Evolutionary conservation across 2,888 invertebrate genomes (phyloP).

Genomic region (Pollenia labialis): DNA sequence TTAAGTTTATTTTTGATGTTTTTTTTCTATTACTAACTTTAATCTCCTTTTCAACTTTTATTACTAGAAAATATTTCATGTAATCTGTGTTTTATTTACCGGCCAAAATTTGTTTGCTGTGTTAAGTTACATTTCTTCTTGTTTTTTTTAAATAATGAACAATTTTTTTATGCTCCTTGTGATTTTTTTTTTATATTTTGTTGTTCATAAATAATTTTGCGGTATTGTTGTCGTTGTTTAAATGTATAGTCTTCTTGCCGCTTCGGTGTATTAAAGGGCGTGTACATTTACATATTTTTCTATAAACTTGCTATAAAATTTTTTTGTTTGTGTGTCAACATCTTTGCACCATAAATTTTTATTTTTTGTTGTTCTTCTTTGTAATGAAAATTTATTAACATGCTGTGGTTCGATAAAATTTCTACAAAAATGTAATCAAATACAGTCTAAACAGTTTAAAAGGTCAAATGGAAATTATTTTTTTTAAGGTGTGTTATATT

Average conservation of each 20-base stretch:
- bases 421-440: neutral
- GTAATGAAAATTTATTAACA: conserved; percentile 27
- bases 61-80: no score
- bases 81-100: neutral
- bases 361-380: neutral
- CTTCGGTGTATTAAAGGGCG: conserved; percentile 26
- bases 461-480: neutral
- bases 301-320: conserved; percentile 15
- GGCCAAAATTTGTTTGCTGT: neutral
- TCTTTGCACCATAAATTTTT: conserved; percentile 5
- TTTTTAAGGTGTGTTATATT: neutral
- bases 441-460: neutral
- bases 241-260: neutral
- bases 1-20: no score
- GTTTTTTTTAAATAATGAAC: conserved; percentile 13
- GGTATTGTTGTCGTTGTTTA: neutral
- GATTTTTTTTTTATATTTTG: neutral
- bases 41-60: no score
- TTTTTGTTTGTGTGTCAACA: conserved; percentile 24
- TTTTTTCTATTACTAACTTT: no score
- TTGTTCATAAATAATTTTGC: conserved; percentile 8
- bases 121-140: neutral
- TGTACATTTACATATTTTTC: conserved; percentile 36
- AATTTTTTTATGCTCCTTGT: neutral
- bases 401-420: neutral